A percentile compares a stretch with the other conserved stretches of the same genome.
phyloP scores from a whole-genome alignment of 1,140 invertebrate genomes.

The Cydia splendana region DNA sequence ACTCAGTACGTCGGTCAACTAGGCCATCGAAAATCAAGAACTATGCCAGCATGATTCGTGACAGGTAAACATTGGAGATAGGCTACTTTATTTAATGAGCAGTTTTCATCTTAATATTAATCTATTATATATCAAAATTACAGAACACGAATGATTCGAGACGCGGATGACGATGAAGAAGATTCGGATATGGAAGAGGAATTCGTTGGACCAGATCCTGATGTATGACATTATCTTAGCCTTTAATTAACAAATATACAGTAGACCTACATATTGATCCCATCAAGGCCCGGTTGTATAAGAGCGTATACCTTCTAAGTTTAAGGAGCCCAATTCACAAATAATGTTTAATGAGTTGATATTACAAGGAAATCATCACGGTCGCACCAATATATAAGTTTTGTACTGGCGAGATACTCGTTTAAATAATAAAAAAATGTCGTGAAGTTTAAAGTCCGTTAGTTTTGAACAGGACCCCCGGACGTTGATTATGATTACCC shows the following conservation, averaged over 20 bases:
- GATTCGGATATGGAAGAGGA: conserved; percentile 49
- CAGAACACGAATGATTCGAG: conserved; percentile 43
- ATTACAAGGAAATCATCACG: too few relatives aligned
- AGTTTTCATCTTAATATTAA: not conserved
- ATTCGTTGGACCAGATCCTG: conserved; percentile 46
- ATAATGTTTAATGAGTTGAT: too few relatives aligned
- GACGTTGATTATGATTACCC: too few relatives aligned
- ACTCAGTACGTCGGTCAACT: conserved; percentile 62
- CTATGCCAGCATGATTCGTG: conserved; percentile 76
- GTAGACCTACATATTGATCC: not conserved
- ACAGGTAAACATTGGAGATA: conserved; percentile 43
- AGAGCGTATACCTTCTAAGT: too few relatives aligned
- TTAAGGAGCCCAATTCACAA: too few relatives aligned
- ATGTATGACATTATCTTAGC: conserved; percentile 42
- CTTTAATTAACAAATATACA: not conserved
- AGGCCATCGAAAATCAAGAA: conserved; percentile 74
- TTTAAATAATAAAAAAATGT: too few relatives aligned
- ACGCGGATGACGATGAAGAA: conserved; percentile 49
- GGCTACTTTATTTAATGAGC: not conserved
- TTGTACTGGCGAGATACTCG: too few relatives aligned
- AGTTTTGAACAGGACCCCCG: too few relatives aligned
- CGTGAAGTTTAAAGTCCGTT: too few relatives aligned
- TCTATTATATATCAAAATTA: conserved; percentile 4
- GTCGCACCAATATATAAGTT: too few relatives aligned
- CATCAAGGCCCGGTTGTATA: too few relatives aligned